These are phyloP conservation scores for Gallinago stenura DNA, from an alignment of 2,797 vertebrate genomes.

Conservation along the genomic window DNA sequence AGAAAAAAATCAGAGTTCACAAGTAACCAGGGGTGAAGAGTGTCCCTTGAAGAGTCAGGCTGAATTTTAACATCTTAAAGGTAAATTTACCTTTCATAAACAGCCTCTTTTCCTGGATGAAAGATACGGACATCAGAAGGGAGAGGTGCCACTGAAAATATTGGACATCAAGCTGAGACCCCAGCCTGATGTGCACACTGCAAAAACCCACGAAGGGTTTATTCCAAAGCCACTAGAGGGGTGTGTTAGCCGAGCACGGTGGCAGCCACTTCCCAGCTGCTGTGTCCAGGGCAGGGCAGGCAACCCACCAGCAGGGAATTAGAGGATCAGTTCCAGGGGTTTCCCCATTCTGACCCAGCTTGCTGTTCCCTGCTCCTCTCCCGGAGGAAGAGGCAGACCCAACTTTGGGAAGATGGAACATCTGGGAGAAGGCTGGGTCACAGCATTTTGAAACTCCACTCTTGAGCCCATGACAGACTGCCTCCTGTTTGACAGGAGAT, in stretches of 20 bases:
- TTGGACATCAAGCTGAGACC: not conserved
- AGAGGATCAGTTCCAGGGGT: not conserved
- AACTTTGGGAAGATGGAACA: not conserved
- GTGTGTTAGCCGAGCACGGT: not conserved
- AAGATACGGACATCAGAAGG: not conserved
- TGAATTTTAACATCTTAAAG: constrained; percentile 6
- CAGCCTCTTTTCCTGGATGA: not conserved
- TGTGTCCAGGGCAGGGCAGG: not conserved
- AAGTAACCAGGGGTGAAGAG: not conserved
- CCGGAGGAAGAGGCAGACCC: not conserved
- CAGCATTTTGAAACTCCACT: not conserved
- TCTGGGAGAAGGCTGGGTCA: not conserved
- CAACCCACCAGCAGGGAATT: not conserved
- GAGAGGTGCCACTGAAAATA: accelerated
- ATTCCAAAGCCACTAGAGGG: not conserved
- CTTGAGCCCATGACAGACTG: not conserved
- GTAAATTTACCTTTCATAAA: not conserved
- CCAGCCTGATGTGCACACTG: not conserved
- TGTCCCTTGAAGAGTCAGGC: not conserved
- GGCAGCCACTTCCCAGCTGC: not conserved
- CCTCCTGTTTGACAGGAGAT: not conserved
- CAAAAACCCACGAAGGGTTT: not conserved
- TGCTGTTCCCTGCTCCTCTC: not conserved
- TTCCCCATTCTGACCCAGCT: not conserved
- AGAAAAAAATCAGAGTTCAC: not conserved